These are phyloP conservation scores for Umimayanthus chanpuru DNA, from an alignment of 92 coral and sea anemone species.

Conservation along the genomic window DNA sequence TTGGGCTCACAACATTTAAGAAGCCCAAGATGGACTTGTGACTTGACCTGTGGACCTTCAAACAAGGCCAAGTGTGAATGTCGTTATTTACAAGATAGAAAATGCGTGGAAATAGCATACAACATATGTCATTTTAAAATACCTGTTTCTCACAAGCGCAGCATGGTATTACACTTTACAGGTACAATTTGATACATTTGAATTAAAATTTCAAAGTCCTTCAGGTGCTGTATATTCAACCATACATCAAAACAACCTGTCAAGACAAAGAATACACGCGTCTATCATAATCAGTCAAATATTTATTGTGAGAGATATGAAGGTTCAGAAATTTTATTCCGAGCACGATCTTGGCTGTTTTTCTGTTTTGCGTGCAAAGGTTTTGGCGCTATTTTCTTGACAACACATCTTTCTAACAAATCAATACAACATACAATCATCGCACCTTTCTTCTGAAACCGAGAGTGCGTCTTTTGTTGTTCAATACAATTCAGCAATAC, in stretches of 20 bases:
- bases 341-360: not conserved
- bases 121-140: not conserved
- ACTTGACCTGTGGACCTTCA: not conserved
- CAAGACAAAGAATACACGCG: conserved; percentile 20
- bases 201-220: conserved; percentile 2
- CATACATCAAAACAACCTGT: conserved; percentile 26
- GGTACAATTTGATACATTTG: conserved; percentile 36
- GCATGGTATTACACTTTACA: conserved; percentile 1
- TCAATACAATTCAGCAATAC: conserved; percentile 30
- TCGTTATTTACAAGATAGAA: not conserved
- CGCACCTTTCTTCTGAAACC: not conserved
- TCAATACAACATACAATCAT: conserved; percentile 11
- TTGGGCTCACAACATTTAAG: not conserved
- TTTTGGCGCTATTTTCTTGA: conserved; percentile 27
- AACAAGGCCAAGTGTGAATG: conserved; percentile 22
- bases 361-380: not conserved
- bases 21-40: not conserved
- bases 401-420: not conserved
- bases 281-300: not conserved
- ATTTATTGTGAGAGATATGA: not conserved
- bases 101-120: not conserved
- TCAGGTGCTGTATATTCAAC: conserved; percentile 14
- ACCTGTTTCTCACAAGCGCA: conserved; percentile 17
- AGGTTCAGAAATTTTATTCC: not conserved
- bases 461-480: conserved; percentile 4